phyloP scores from a whole-genome alignment of 2,113 vertebrate genomes.

The Chaetodon auriga region DNA sequence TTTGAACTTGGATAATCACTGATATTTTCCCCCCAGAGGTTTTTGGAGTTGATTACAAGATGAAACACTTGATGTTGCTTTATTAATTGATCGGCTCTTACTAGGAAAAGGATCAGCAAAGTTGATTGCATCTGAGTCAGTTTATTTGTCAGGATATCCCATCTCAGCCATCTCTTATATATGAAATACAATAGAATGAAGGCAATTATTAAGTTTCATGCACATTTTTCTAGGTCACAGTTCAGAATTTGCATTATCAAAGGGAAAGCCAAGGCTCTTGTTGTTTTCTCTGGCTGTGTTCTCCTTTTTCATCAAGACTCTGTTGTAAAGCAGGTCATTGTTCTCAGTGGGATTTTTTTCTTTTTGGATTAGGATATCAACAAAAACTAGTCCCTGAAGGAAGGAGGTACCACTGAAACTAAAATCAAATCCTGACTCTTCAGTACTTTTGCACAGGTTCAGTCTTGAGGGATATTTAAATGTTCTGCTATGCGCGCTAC shows the following conservation, averaged over 20 bases:
- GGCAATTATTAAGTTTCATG: background rate
- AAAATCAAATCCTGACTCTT: background rate
- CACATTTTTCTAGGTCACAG: background rate
- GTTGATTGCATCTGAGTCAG: background rate
- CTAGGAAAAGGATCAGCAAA: background rate
- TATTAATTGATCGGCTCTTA: background rate
- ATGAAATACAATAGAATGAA: background rate
- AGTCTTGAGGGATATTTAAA: background rate
- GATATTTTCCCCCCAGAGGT: conserved; percentile 10
- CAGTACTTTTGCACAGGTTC: background rate
- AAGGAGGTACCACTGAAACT: background rate
- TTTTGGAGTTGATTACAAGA: conserved; percentile 32
- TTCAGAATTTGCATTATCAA: background rate
- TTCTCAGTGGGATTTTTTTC: background rate
- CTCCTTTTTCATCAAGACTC: background rate
- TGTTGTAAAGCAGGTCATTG: background rate
- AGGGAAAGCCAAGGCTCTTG: background rate
- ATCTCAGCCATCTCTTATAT: background rate
- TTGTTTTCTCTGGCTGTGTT: background rate
- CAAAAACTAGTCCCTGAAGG: background rate
- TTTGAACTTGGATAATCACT: conserved; percentile 19
- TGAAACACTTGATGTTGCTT: background rate
- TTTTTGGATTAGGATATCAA: background rate
- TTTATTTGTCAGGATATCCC: background rate
- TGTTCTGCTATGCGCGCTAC: background rate